Conservation (phyloP, 2,888 invertebrate species). For the Geotrupes spiniger region DNA sequence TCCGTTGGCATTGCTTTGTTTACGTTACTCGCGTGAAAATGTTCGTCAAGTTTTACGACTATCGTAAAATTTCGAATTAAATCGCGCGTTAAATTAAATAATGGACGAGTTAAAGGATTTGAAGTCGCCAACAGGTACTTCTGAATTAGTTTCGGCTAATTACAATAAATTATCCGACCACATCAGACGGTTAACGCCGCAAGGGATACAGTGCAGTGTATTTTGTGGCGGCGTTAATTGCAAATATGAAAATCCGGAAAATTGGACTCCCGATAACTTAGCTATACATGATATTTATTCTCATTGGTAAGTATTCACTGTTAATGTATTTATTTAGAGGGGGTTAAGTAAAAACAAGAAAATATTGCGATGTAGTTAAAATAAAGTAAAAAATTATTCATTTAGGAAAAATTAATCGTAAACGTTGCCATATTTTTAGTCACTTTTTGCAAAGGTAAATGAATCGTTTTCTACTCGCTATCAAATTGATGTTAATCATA, state of each 20-base stretch:
- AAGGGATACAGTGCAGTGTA: slow-evolving; percentile 72
- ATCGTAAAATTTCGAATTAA: background rate
- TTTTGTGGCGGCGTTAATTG: slow-evolving; percentile 83
- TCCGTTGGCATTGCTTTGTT: background rate
- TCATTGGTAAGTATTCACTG: slow-evolving; percentile 69
- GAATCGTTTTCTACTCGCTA: no score
- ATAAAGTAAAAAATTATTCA: no score
- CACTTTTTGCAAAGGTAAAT: no score
- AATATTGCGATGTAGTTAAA: no score
- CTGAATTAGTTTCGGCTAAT: slow-evolving; percentile 46
- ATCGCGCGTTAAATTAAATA: background rate
- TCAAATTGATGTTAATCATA: no score
- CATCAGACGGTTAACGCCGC: slow-evolving; percentile 63
- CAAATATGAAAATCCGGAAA: slow-evolving; percentile 71
- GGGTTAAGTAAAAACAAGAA: no score
- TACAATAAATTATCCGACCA: slow-evolving; percentile 56
- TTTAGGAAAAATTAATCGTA: no score
- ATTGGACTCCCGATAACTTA: slow-evolving; percentile 59
- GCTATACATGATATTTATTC: slow-evolving; percentile 81
- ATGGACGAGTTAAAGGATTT: slow-evolving; percentile 36
- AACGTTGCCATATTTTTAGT: no score
- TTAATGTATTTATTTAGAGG: no score
- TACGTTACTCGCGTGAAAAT: background rate
- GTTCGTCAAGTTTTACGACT: background rate
- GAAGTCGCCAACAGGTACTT: slow-evolving; percentile 33